Percentiles rank a stretch among this genome's conserved stretches.
These are phyloP conservation scores for Gallinago nigripennis DNA, from an alignment of 2,797 vertebrate genomes.

Conservation along the genomic window DNA sequence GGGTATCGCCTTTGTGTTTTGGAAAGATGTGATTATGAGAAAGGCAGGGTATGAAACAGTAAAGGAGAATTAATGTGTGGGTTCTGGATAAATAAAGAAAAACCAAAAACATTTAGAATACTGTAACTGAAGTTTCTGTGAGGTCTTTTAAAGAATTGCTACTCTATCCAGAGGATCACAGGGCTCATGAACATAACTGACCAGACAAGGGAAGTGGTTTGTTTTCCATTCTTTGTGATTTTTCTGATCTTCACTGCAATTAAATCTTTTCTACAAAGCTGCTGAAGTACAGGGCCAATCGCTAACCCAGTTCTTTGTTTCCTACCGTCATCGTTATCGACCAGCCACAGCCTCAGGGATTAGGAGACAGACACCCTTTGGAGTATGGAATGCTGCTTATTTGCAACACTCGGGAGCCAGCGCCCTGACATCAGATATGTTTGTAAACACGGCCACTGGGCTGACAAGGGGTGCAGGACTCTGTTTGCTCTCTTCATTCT, in stretches of 20 bases:
- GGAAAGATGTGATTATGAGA: not conserved
- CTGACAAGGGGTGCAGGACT: conserved; percentile 12
- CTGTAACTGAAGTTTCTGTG: not conserved
- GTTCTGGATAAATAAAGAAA: not conserved
- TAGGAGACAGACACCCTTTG: conserved; percentile 38
- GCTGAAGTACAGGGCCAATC: conserved; percentile 1
- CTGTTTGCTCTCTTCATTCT: conserved; percentile 12
- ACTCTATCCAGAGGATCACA: not conserved
- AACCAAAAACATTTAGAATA: not conserved
- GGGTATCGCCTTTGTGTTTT: not conserved
- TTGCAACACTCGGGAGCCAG: conserved; percentile 2
- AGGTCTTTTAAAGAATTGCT: not conserved
- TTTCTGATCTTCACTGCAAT: not conserved
- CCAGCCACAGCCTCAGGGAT: conserved; percentile 56
- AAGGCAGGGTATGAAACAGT: not conserved
- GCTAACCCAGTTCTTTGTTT: conserved; percentile 37
- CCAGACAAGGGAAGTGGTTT: not conserved
- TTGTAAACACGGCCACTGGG: conserved; percentile 6
- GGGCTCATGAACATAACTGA: not conserved
- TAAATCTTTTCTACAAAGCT: conserved; percentile 13
- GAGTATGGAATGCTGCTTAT: conserved; percentile 45
- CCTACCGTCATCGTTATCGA: not conserved
- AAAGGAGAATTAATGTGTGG: not conserved
- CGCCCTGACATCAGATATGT: conserved; percentile 41
- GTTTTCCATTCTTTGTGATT: not conserved